Evolutionary conservation across 2,797 vertebrate genomes (phyloP).

Genomic region (Atherinosoma microstoma): DNA sequence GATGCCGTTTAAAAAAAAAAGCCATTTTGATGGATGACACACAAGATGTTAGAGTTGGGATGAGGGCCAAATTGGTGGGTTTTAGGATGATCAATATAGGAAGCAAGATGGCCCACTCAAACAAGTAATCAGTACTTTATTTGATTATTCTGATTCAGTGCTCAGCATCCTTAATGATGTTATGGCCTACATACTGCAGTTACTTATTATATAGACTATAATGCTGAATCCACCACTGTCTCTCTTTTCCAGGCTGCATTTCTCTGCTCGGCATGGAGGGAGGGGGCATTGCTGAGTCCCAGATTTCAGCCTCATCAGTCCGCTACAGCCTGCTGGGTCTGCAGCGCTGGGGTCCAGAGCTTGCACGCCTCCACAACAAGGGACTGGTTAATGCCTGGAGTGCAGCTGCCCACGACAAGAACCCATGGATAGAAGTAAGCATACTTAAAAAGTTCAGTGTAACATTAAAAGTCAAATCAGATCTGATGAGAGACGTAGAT

Average conservation of each 20-base stretch:
- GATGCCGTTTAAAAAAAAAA: background rate
- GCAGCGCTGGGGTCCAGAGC: slow-evolving; percentile 94
- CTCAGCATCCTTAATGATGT: slow-evolving; percentile 29
- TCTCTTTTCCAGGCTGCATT: slow-evolving; percentile 83
- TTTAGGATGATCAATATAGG: slow-evolving; percentile 40
- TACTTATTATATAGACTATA: background rate
- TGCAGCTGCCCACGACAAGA: slow-evolving; percentile 90
- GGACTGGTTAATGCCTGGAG: slow-evolving; percentile 98
- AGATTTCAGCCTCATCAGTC: slow-evolving; percentile 91
- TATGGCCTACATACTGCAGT: background rate
- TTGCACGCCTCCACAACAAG: slow-evolving; percentile 90
- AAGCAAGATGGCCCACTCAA: slow-evolving; percentile 13
- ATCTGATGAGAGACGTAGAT: background rate
- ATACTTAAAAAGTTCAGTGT: background rate
- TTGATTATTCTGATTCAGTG: slow-evolving; percentile 23
- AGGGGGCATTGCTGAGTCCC: slow-evolving; percentile 88
- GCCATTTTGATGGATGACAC: slow-evolving; percentile 1
- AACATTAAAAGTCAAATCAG: background rate
- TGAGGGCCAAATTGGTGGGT: slow-evolving; percentile 21
- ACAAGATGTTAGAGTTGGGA: slow-evolving; percentile 28
- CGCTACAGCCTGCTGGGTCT: slow-evolving; percentile 89
- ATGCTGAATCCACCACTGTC: background rate
- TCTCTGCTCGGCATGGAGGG: slow-evolving; percentile 92
- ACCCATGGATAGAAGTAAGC: slow-evolving; percentile 93
- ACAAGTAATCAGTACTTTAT: slow-evolving; percentile 45